Conservation (phyloP, 2,113 vertebrate genomes). For the Lucifuga dentata region DNA sequence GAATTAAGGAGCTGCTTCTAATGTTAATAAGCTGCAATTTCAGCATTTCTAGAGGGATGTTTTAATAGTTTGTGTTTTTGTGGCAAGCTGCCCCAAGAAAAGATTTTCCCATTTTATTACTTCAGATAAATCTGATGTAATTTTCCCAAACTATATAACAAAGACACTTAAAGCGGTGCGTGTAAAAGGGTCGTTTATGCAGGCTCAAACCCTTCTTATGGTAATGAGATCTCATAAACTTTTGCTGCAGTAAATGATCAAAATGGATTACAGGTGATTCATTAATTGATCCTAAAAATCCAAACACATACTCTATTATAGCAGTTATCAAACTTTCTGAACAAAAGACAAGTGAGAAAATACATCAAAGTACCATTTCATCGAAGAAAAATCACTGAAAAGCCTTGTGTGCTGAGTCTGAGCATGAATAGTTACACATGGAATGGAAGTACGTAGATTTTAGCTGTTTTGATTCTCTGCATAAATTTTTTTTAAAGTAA, state of each 20-base stretch:
- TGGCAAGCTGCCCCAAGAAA: conserved; percentile 73
- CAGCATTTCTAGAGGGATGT: conserved; percentile 73
- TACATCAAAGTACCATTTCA: no score
- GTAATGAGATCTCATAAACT: conserved; percentile 38
- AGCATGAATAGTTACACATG: no score
- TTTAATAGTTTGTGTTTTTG: conserved; percentile 79
- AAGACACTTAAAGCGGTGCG: conserved; percentile 54
- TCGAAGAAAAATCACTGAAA: no score
- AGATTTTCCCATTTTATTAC: conserved; percentile 78
- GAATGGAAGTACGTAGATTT: no score
- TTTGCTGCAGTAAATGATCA: conserved; percentile 47
- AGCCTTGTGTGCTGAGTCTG: no score
- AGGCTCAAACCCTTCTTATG: conserved; percentile 23
- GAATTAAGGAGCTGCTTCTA: conserved; percentile 57
- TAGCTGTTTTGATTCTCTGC: no score
- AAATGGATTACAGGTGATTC: conserved; percentile 36
- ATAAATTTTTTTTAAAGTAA: no score
- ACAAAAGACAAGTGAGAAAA: no score
- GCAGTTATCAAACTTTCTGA: no score
- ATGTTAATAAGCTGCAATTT: conserved; percentile 65
- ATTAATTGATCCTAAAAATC: conserved; percentile 48
- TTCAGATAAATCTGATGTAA: conserved; percentile 78
- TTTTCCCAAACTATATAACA: conserved; percentile 73
- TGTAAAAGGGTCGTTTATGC: conserved; percentile 35
- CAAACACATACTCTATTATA: no score